phyloP scores from a whole-genome alignment of 2,113 vertebrate genomes.

The Pelusios castaneus region DNA sequence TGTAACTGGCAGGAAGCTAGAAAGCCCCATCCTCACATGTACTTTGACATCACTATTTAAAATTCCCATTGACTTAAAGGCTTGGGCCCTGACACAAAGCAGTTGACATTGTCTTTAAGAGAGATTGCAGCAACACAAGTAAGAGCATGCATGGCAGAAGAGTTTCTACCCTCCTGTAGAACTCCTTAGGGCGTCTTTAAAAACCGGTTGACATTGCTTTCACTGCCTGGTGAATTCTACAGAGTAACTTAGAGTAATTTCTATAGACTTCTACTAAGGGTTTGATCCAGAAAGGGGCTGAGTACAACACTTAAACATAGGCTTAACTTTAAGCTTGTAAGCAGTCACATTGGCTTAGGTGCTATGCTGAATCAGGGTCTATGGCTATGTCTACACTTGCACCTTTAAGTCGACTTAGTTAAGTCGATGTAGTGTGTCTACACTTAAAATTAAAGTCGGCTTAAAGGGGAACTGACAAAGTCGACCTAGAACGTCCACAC shows the following conservation, averaged over 20 bases:
- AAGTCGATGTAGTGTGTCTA: too few species aligned
- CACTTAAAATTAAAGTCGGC: too few species aligned
- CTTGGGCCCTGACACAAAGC: background rate
- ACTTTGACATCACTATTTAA: background rate
- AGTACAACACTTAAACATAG: background rate
- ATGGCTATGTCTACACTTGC: too few species aligned
- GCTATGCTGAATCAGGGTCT: background rate
- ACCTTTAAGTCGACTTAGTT: too few species aligned
- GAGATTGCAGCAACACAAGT: background rate
- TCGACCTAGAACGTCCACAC: too few species aligned
- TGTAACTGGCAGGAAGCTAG: background rate
- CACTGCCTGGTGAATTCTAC: background rate
- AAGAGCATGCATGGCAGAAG: background rate
- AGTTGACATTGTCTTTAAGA: background rate
- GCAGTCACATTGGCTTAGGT: too few species aligned
- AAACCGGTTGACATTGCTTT: background rate
- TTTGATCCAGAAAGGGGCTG: background rate
- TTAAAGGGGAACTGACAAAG: too few species aligned
- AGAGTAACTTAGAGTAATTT: background rate
- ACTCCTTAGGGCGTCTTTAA: background rate
- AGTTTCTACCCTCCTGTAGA: fast-evolving
- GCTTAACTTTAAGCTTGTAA: background rate
- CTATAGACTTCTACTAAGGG: background rate
- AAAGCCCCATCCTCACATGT: background rate
- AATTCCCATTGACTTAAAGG: background rate